Percentiles rank a stretch among this genome's conserved stretches.
These are phyloP conservation scores for Scyliorhinus canicula DNA, from an alignment of 2,797 vertebrate species.

Conservation along the genomic window DNA sequence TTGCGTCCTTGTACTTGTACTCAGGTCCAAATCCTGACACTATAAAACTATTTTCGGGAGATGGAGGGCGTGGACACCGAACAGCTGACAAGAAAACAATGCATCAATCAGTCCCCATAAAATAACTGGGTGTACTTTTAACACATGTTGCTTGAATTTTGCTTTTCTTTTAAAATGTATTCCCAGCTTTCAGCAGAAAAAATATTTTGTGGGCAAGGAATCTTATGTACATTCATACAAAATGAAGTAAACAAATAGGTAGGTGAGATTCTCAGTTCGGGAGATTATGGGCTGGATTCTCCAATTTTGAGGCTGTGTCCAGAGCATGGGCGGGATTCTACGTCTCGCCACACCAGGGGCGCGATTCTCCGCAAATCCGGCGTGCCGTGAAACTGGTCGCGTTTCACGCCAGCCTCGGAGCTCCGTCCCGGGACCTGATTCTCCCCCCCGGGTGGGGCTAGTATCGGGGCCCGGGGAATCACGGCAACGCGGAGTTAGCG, in stretches of 20 bases:
- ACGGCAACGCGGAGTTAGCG: too few species aligned
- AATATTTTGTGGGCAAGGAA: not conserved
- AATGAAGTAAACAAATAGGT: not conserved
- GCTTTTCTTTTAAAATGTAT: not conserved
- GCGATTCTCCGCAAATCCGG: too few species aligned
- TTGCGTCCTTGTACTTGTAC: not conserved
- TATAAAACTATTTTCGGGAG: not conserved
- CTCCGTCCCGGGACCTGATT: too few species aligned
- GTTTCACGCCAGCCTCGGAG: too few species aligned
- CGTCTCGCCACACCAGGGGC: too few species aligned
- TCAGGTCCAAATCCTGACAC: not conserved
- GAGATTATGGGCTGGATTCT: too few species aligned
- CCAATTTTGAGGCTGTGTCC: too few species aligned
- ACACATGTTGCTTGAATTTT: not conserved
- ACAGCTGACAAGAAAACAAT: slow-evolving; percentile 17
- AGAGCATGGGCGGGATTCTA: too few species aligned
- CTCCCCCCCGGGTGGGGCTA: too few species aligned
- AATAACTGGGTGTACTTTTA: not conserved
- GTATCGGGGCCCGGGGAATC: too few species aligned
- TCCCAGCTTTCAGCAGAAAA: not conserved
- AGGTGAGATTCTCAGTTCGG: too few species aligned
- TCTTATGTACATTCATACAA: not conserved
- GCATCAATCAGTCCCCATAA: not conserved
- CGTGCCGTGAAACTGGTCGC: too few species aligned
- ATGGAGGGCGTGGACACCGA: not conserved